Evolutionary conservation across 2,888 invertebrate species (phyloP), one percentile per base, ranked within the genome.

Genomic region (Aromia moschata): DNA sequence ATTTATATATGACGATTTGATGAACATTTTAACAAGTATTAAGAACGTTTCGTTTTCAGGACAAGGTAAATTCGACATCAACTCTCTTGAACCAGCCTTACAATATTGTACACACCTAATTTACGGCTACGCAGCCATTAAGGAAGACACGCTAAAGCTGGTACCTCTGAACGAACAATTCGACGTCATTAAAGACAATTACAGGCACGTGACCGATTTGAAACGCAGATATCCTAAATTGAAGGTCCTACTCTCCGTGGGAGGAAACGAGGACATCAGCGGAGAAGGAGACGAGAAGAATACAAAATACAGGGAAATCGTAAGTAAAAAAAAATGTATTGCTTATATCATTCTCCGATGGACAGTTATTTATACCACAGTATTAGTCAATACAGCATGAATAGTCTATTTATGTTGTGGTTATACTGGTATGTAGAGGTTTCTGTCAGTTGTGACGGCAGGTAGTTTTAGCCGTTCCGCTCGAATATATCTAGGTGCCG

Each of bases 81-180:
- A 83, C 37, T 91, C 92, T 75, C 74, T 93, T 74, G 89, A 89
- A 65, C 88, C 90, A 0, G 92, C 91, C 0, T 78, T 93, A 17
- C 84, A 88, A n/a, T 88, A 89, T 79, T 94, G 93, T 81, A 88
- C 91, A 1, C 91, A 93, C 75, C 74, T 93, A 60, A 81, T 92
- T 17, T 93, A 93, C 74, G 92, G 92, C n/a, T 91, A 85, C 73
- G 92, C 92, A 14, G 91, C 89, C 12, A 84, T 93, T 45, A 88
- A 90, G 70, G 84, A 87, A n/a, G 87, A 87, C 52, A 88, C 85
- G 56, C 87, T 86, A 78, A 90, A 91, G 79, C 80, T 91, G 72
- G 83, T 88, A 14, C 86, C 92, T 1, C 81, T 89, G 53, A 89
- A 92, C 72, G 89, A 90, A 70, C 86, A 87, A 74, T 81, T 91